A percentile compares a stretch with the other conserved stretches of the same genome.
phyloP scores from a whole-genome alignment of 2,113 vertebrate species.

The Myrmecobius fasciatus region DNA sequence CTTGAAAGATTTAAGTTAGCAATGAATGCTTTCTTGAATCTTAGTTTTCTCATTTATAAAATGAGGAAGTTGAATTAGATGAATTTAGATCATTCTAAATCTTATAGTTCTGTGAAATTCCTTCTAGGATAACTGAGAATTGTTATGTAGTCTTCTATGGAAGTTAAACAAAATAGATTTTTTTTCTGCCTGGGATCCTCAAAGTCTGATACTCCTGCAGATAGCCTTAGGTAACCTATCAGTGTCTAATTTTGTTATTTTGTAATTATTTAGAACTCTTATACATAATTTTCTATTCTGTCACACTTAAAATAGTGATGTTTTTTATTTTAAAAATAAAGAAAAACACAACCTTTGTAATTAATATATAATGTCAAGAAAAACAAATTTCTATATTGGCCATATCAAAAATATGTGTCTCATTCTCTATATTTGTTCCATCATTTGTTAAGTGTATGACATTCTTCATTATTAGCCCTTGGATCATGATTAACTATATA shows the following conservation, averaged over 20 bases:
- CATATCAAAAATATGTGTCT: neutral
- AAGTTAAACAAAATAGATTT: constrained; percentile 23
- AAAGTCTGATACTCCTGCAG: constrained; percentile 17
- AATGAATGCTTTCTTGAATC: neutral
- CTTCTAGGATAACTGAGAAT: neutral
- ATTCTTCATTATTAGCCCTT: neutral
- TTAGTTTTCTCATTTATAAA: neutral
- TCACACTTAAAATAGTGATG: constrained; percentile 12
- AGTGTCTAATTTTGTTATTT: constrained; percentile 24
- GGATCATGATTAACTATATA: neutral
- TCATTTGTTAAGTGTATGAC: neutral
- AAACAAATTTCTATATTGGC: neutral
- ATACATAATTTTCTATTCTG: neutral
- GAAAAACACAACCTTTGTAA: neutral
- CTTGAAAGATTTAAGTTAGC: neutral
- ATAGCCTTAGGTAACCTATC: neutral
- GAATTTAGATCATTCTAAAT: neutral
- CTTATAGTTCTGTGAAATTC: neutral
- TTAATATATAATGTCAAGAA: neutral
- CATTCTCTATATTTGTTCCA: neutral
- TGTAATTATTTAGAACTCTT: constrained; percentile 26
- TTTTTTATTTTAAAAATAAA: constrained; percentile 16
- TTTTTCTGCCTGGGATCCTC: constrained; percentile 35
- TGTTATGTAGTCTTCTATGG: neutral
- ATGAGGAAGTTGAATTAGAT: neutral